Evolutionary conservation across 1,140 invertebrate species (phyloP).

Genomic region (Ostrea denselamellosa): DNA sequence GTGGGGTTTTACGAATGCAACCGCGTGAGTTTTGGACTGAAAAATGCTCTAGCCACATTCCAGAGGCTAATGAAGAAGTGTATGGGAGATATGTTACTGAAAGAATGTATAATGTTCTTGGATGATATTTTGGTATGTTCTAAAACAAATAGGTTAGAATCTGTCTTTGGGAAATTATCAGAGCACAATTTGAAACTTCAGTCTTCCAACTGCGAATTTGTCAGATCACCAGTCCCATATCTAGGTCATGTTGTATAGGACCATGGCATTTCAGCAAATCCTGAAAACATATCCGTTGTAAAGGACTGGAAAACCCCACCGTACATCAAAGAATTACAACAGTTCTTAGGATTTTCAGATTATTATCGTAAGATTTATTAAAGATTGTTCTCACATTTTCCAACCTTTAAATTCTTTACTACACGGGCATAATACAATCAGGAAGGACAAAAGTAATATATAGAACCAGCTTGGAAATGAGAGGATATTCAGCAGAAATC

Average conservation of each 20-base stretch:
- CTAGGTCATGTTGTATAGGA: not conserved
- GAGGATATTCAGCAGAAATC: not conserved
- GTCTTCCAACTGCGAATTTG: too few relatives aligned
- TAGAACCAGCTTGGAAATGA: not conserved
- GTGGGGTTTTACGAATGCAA: conserved; percentile 45
- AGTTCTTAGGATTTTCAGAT: conserved; percentile 42
- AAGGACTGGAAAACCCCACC: not conserved
- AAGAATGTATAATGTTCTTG: conserved; percentile 23
- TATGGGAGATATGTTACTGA: too few relatives aligned
- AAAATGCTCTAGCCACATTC: conserved; percentile 27
- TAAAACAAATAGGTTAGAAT: too few relatives aligned
- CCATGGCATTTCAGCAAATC: not conserved
- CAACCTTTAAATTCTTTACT: not conserved
- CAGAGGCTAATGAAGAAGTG: conserved; percentile 42
- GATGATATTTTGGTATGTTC: conserved; percentile 21
- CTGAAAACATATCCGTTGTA: conserved; percentile 11
- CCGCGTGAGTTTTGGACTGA: conserved; percentile 12
- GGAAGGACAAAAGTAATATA: not conserved
- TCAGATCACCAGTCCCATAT: too few relatives aligned
- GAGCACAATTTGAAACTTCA: too few relatives aligned
- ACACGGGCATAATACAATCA: not conserved
- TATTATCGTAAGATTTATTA: too few relatives aligned
- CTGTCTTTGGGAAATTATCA: too few relatives aligned
- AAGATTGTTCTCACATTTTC: conserved; percentile 10
- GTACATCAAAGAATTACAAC: not conserved